phyloP scores from a whole-genome alignment of 1,140 invertebrate species.

The Latrodectus geometricus region DNA sequence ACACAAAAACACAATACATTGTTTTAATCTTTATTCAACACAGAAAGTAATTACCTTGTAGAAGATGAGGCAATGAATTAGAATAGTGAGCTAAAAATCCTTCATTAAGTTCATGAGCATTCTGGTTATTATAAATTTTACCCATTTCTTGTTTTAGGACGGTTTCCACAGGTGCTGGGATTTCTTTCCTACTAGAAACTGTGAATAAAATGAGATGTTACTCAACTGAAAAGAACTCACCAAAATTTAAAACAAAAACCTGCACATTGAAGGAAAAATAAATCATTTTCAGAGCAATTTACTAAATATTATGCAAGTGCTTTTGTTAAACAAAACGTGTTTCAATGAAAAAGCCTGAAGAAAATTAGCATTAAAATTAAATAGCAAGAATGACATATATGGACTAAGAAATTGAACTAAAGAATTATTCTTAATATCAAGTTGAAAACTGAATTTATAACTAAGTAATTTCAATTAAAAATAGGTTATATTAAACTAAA shows the following conservation, averaged over 20 bases:
- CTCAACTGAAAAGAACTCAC: slow-evolving; percentile 10
- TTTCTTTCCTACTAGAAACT: slow-evolving; percentile 65
- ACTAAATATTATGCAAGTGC: too few relatives aligned
- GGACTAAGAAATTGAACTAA: too few relatives aligned
- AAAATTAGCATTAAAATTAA: too few relatives aligned
- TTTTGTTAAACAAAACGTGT: too few relatives aligned
- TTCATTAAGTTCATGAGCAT: slow-evolving; percentile 77
- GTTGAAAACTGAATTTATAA: too few relatives aligned
- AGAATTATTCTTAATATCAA: too few relatives aligned
- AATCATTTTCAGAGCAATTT: neutral
- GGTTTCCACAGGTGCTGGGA: slow-evolving; percentile 76
- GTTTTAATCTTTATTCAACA: too few relatives aligned
- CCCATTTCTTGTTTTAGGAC: slow-evolving; percentile 82
- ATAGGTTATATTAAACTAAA: too few relatives aligned
- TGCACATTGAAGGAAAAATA: neutral
- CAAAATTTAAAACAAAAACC: neutral
- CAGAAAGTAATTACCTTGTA: slow-evolving; percentile 74
- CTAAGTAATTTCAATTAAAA: too few relatives aligned
- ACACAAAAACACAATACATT: too few relatives aligned
- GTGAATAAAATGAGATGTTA: slow-evolving; percentile 19
- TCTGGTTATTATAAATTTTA: slow-evolving; percentile 75
- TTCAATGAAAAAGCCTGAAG: too few relatives aligned
- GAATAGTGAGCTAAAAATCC: slow-evolving; percentile 77
- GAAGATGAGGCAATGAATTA: slow-evolving; percentile 77
- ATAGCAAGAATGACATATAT: too few relatives aligned